phyloP scores from a whole-genome alignment of 2,888 invertebrate species.

The Globia sparganii region DNA sequence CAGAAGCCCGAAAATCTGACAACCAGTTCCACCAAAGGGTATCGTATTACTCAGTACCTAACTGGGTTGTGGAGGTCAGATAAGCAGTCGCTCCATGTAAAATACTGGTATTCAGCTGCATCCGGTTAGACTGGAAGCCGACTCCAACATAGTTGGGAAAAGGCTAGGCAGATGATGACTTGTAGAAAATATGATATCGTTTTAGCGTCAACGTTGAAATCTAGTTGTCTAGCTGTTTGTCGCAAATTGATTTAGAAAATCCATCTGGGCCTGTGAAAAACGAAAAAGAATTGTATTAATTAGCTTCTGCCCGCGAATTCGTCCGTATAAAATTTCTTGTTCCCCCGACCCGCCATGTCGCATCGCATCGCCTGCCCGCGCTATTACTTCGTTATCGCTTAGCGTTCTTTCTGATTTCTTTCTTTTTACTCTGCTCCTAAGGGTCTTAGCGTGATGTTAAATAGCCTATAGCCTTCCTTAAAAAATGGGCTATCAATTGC shows the following conservation, averaged over 20 bases:
- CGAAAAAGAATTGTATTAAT: background rate
- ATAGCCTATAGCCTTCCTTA: background rate
- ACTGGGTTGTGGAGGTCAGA: too few species aligned
- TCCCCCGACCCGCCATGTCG: background rate
- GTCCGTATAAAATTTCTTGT: too few species aligned
- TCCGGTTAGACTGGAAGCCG: too few species aligned
- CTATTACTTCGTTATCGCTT: background rate
- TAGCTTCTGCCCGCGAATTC: background rate
- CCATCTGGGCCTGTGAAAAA: background rate
- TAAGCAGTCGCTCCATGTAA: too few species aligned
- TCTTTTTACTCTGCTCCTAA: background rate
- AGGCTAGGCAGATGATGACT: too few species aligned
- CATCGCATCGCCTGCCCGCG: background rate
- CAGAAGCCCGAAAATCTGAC: too few species aligned
- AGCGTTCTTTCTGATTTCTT: background rate
- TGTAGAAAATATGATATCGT: conserved; percentile 19
- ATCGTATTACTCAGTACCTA: too few species aligned
- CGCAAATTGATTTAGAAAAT: background rate
- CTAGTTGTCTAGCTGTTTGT: background rate
- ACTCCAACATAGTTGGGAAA: too few species aligned
- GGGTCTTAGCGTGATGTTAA: too few species aligned
- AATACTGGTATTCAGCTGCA: too few species aligned
- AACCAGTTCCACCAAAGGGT: too few species aligned
- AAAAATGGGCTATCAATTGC: background rate
- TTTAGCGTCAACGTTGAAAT: conserved; percentile 10